Evolutionary conservation across 2,888 invertebrate genomes (phyloP).

Genomic region (Idaea biselata): DNA sequence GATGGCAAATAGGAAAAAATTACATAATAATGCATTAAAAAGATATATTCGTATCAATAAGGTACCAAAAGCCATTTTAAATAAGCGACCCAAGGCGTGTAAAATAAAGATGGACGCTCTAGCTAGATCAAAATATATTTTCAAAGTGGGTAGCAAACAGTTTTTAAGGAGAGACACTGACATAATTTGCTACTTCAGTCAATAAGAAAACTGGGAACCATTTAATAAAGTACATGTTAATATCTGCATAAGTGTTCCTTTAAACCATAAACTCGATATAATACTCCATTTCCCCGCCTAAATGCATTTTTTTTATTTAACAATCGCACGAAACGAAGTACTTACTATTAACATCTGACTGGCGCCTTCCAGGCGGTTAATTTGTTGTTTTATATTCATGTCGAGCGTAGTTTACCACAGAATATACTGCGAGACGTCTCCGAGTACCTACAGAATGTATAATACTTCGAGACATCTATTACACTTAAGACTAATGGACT

Average conservation of each 20-base stretch:
- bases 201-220: no score
- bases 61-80: no score
- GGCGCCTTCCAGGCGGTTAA: constrained; percentile 1
- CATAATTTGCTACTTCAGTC: no score
- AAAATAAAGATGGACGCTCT: no score
- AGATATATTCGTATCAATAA: no score
- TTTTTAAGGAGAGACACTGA: no score
- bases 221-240: background rate
- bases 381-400: constrained; percentile 22
- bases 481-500: background rate
- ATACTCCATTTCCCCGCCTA: background rate
- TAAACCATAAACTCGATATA: background rate
- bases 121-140: no score
- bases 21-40: no score
- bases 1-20: no score
- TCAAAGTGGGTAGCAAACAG: no score
- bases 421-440: background rate
- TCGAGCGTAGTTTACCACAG: constrained; percentile 11
- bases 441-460: no score
- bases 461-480: background rate
- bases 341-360: background rate
- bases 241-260: background rate
- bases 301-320: background rate
- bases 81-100: no score
- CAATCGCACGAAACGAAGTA: background rate